Conservation (phyloP, 2,797 vertebrate genomes). For the Coreius guichenoti region DNA sequence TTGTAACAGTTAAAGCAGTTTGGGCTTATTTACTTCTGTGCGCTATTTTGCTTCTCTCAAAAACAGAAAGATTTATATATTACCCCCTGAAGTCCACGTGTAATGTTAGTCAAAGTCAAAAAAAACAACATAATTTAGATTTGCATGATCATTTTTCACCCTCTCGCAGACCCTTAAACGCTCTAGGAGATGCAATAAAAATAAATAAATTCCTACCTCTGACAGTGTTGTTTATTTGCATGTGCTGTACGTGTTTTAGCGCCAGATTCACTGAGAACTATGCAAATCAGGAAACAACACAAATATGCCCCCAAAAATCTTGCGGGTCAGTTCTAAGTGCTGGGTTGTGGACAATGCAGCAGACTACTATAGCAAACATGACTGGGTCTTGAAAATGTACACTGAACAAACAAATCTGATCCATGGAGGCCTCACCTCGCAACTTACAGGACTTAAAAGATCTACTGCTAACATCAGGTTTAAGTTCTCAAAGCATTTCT, state of each 20-base stretch:
- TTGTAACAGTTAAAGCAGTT: neutral
- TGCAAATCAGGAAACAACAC: neutral
- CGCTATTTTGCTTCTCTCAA: neutral
- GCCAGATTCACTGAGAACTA: neutral
- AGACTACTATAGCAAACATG: neutral
- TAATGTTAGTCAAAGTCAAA: neutral
- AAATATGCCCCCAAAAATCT: no score
- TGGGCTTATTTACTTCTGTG: neutral
- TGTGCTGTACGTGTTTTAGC: neutral
- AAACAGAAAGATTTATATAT: neutral
- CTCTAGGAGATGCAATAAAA: neutral
- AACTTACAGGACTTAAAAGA: no score
- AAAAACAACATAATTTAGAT: neutral
- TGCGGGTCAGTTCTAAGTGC: neutral
- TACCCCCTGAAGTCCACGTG: neutral
- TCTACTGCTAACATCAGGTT: no score
- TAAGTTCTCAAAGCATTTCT: constrained; percentile 17
- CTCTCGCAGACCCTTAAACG: neutral
- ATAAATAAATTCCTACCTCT: neutral
- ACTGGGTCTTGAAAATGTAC: neutral
- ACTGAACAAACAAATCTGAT: no score
- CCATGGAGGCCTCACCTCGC: no score
- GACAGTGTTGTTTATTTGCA: neutral
- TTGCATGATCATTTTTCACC: neutral
- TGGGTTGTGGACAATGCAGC: neutral